These are phyloP conservation scores for Tachyglossus aculeatus DNA, from an alignment of 2,797 vertebrate species.

Conservation along the genomic window DNA sequence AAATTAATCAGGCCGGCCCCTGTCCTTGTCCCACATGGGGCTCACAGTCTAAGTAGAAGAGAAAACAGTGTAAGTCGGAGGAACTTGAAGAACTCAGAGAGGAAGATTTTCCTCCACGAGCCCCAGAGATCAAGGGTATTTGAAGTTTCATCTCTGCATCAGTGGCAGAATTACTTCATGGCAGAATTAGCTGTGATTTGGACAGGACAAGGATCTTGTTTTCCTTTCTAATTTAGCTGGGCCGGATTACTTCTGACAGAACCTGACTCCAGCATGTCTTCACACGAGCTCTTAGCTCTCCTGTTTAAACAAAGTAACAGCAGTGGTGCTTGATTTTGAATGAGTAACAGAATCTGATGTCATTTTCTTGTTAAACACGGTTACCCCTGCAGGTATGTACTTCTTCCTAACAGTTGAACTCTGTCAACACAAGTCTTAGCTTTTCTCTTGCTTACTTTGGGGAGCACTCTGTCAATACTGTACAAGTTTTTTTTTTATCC, in stretches of 20 bases:
- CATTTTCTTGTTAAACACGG: slow-evolving; percentile 43
- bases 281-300: background rate
- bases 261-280: slow-evolving; percentile 22
- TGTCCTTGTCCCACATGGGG: no score
- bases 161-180: slow-evolving; percentile 4
- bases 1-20: no score
- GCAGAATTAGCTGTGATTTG: background rate
- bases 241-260: background rate
- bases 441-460: slow-evolving; percentile 19
- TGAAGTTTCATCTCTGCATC: no score
- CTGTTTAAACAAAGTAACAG: slow-evolving; percentile 32
- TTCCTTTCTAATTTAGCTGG: background rate
- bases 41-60: no score
- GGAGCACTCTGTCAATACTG: slow-evolving; percentile 26
- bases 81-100: no score
- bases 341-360: background rate
- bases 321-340: background rate
- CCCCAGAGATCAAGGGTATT: no score
- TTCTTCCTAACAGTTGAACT: slow-evolving; percentile 50
- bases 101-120: no score
- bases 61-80: no score
- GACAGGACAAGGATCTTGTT: slow-evolving; percentile 23
- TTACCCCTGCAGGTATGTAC: slow-evolving; percentile 41
- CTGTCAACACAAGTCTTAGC: slow-evolving; percentile 56
- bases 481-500: background rate